A percentile compares a stretch with the other conserved stretches of the same genome.
phyloP scores from a whole-genome alignment of 2,888 invertebrate species.

The Thera obeliscata region DNA sequence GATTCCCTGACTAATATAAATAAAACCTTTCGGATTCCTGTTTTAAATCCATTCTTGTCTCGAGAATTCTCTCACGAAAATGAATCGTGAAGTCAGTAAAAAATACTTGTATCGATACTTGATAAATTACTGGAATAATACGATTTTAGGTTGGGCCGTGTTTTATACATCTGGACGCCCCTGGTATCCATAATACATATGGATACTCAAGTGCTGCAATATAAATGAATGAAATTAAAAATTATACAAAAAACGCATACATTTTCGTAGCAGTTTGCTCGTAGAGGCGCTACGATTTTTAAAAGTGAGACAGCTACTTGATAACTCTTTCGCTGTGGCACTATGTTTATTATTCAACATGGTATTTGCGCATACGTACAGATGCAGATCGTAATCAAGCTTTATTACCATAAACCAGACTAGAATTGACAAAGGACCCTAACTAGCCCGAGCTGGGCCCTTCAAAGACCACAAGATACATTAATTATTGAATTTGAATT shows the following conservation, averaged over 20 bases:
- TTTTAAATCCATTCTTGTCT: constrained; percentile 59
- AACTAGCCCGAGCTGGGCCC: constrained; percentile 38
- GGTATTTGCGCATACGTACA: constrained; percentile 28
- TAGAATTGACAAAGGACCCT: constrained; percentile 53
- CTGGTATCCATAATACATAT: no score
- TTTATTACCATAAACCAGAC: constrained; percentile 51
- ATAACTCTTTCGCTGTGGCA: constrained; percentile 6
- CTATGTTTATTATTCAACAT: constrained; percentile 25
- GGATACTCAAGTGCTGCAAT: no score
- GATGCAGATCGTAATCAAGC: constrained; percentile 49
- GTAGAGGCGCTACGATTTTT: constrained; percentile 2
- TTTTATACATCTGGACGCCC: no score
- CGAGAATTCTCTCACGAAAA: constrained; percentile 44
- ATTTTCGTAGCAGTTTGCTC: background rate
- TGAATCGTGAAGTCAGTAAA: constrained; percentile 33
- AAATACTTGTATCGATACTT: constrained; percentile 17
- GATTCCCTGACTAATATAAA: constrained; percentile 65
- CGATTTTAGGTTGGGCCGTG: background rate
- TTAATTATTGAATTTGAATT: constrained; percentile 27
- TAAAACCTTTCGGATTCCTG: constrained; percentile 62
- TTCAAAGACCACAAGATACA: constrained; percentile 31
- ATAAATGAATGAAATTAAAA: no score
- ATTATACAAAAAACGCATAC: background rate
- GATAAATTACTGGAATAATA: constrained; percentile 13
- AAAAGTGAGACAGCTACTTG: constrained; percentile 5